Conservation (phyloP, 2,888 invertebrate species). For the Diogma glabrata region DNA sequence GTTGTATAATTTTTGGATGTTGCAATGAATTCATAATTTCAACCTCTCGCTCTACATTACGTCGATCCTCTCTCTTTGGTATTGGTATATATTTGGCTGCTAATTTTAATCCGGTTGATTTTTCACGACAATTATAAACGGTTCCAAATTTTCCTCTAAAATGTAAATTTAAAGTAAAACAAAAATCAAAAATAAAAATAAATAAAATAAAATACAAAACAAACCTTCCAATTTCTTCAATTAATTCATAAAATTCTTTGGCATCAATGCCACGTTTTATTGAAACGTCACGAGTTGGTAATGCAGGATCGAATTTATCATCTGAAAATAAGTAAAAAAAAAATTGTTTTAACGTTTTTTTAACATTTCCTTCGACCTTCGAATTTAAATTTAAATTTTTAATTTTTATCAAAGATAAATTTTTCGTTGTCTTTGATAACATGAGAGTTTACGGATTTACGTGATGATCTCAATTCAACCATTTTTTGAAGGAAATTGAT, state of each 20-base stretch:
- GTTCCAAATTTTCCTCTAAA: constrained; percentile 97
- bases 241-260: constrained; percentile 73
- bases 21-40: constrained; percentile 92
- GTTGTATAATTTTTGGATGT: constrained; percentile 90
- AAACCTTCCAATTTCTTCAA: constrained; percentile 86
- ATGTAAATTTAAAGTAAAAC: too few relatives aligned
- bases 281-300: constrained; percentile 76
- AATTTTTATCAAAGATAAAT: neutral
- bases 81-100: constrained; percentile 91
- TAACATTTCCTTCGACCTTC: constrained; percentile 3
- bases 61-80: constrained; percentile 71
- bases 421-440: neutral
- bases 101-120: constrained; percentile 61
- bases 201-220: constrained; percentile 4
- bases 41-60: constrained; percentile 89
- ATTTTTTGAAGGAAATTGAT: neutral
- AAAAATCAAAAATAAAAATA: too few relatives aligned
- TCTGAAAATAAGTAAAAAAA: constrained; percentile 43
- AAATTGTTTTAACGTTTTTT: constrained; percentile 12
- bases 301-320: constrained; percentile 65
- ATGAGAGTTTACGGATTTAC: neutral
- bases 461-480: neutral
- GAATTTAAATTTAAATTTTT: neutral
- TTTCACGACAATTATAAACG: constrained; percentile 85
- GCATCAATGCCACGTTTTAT: constrained; percentile 77